phyloP scores from a whole-genome alignment of 2,797 vertebrate genomes.

The Leucoraja ocellata region DNA sequence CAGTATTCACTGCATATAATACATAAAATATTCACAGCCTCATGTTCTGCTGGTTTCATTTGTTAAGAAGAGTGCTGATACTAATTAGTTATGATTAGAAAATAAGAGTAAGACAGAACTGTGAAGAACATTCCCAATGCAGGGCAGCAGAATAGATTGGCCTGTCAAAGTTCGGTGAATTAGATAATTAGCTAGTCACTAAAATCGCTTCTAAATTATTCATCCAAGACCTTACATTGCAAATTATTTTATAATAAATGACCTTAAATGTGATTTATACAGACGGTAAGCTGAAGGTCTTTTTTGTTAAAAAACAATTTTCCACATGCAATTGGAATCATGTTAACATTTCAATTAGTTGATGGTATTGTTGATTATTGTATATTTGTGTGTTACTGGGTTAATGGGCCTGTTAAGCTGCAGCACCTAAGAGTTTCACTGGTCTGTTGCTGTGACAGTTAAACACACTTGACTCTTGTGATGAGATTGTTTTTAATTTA shows the following conservation, averaged over 20 bases:
- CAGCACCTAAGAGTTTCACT: too few relatives aligned
- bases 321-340: background rate
- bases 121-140: background rate
- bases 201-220: conserved; percentile 9
- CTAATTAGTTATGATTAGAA: background rate
- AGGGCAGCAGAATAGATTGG: background rate
- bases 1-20: background rate
- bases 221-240: background rate
- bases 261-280: background rate
- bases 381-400: too few relatives aligned
- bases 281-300: background rate
- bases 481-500: background rate
- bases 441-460: too few relatives aligned
- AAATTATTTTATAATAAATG: background rate
- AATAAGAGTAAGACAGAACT: background rate
- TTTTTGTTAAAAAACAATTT: background rate
- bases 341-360: background rate
- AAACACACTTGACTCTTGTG: too few relatives aligned
- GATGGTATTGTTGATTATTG: too few relatives aligned
- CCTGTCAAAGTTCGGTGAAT: background rate
- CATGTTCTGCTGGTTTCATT: background rate
- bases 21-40: background rate
- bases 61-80: background rate
- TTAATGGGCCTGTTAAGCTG: too few relatives aligned
- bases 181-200: background rate